Conservation (phyloP, 2,113 vertebrate species). For the Grammomys dolichurus region DNA sequence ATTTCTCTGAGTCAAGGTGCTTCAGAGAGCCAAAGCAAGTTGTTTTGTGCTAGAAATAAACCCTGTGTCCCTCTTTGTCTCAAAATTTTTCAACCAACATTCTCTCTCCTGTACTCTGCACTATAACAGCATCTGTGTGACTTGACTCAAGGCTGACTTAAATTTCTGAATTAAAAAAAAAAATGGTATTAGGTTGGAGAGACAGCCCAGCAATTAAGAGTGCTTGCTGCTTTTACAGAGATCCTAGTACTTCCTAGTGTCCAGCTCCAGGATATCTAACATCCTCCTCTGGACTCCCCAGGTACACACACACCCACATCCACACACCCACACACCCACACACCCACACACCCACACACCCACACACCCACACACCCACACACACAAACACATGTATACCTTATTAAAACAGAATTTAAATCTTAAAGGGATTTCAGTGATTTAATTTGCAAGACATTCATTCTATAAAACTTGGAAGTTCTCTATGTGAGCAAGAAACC, state of each 20-base stretch:
- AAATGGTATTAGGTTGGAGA: too few relatives aligned
- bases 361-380: background rate
- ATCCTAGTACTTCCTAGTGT: too few relatives aligned
- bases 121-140: background rate
- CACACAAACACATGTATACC: background rate
- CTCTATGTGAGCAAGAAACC: slow-evolving; percentile 10
- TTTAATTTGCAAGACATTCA: slow-evolving; percentile 12
- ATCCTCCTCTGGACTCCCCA: background rate
- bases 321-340: background rate
- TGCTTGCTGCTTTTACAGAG: background rate
- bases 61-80: background rate
- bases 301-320: background rate
- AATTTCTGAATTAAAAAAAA: slow-evolving; percentile 43
- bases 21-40: background rate
- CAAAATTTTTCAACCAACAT: slow-evolving; percentile 8
- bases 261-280: background rate
- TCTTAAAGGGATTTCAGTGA: background rate
- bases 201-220: background rate
- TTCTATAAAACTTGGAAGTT: background rate
- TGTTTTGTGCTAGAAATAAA: background rate
- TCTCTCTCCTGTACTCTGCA: background rate
- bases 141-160: background rate
- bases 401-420: background rate
- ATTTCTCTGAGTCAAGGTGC: background rate
- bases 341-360: background rate